A percentile compares a stretch with the other conserved stretches of the same genome.
These are phyloP conservation scores for Megaceryle maxima DNA, from an alignment of 2,113 vertebrate genomes.

Conservation along the genomic window DNA sequence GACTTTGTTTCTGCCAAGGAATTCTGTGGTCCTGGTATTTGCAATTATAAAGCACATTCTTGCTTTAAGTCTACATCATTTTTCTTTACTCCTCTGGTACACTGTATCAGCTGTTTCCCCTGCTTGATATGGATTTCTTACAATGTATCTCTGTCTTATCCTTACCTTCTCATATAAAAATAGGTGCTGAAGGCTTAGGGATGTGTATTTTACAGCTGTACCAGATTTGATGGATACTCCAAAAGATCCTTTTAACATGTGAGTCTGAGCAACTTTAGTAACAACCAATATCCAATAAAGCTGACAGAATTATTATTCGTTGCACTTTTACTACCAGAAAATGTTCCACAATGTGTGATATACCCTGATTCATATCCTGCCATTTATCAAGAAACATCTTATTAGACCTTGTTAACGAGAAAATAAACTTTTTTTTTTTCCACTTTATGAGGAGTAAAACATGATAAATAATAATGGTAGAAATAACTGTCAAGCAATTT, in stretches of 20 bases:
- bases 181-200: neutral
- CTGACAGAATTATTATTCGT: constrained; percentile 56
- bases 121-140: neutral
- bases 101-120: neutral
- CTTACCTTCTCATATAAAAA: neutral
- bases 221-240: neutral
- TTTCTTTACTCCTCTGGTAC: neutral
- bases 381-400: constrained; percentile 65
- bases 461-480: constrained; percentile 62
- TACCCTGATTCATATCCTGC: constrained; percentile 60
- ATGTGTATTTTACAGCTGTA: neutral
- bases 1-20: neutral
- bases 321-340: constrained; percentile 56
- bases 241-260: neutral
- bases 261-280: constrained; percentile 7
- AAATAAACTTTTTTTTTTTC: constrained; percentile 31
- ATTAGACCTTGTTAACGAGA: constrained; percentile 39
- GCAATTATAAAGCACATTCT: neutral
- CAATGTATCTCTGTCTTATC: neutral
- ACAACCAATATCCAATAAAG: constrained; percentile 56
- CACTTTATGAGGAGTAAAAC: constrained; percentile 51
- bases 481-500: constrained; percentile 60
- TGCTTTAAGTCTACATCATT: neutral
- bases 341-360: constrained; percentile 25
- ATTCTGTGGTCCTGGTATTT: neutral